Conservation (phyloP, 2,113 vertebrate genomes). For the pig (Sus scrofa) region T2T-Sscrofa CM000817.6:78889001-78889500, state of each 20-base stretch:
- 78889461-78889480: background rate
- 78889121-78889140: slow-evolving; percentile 33
- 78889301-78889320: background rate
- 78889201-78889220: too few relatives aligned
- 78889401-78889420: background rate
- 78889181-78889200: background rate
- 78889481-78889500: background rate
- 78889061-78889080: background rate
- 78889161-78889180: background rate
- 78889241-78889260: too few relatives aligned
- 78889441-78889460: background rate
- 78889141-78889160: too few relatives aligned
- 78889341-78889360: background rate
- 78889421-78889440: background rate
- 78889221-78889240: too few relatives aligned
- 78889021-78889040: slow-evolving; percentile 8
- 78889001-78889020: slow-evolving; percentile 55
- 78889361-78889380: slow-evolving; percentile 9
- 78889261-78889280: too few relatives aligned
- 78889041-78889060: slow-evolving; percentile 16
- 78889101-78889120: slow-evolving; percentile 63
- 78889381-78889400: background rate
- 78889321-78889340: background rate
- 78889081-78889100: slow-evolving; percentile 58
- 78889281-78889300: background rate